Conservation (phyloP, 2,797 vertebrate genomes). For the Rhyacichthys aspro region DNA sequence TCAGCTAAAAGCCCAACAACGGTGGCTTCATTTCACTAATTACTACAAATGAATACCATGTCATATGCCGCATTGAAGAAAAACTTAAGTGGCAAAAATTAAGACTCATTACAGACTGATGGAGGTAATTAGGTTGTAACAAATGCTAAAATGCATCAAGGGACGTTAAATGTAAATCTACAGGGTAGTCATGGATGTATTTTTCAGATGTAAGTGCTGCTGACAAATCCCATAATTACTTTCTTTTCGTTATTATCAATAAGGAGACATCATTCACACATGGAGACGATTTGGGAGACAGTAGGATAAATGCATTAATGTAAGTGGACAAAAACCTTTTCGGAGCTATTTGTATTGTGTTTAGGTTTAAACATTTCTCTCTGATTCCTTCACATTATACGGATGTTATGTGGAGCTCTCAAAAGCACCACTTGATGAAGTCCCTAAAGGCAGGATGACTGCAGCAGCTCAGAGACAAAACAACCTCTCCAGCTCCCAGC, state of each 20-base stretch:
- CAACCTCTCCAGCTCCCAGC: conserved; percentile 43
- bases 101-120: conserved; percentile 25
- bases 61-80: conserved; percentile 24
- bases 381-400: too few relatives aligned
- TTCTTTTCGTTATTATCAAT: too few relatives aligned
- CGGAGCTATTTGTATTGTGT: too few relatives aligned
- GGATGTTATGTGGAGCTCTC: neutral
- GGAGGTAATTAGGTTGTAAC: conserved; percentile 15
- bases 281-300: too few relatives aligned
- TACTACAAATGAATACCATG: conserved; percentile 34
- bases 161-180: conserved; percentile 8
- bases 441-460: neutral
- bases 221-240: too few relatives aligned
- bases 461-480: conserved; percentile 38
- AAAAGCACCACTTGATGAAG: too few relatives aligned
- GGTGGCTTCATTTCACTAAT: conserved; percentile 39
- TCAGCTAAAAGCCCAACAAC: conserved; percentile 41
- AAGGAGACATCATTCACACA: too few relatives aligned
- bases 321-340: too few relatives aligned
- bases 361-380: too few relatives aligned
- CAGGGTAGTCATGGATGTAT: neutral
- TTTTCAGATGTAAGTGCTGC: neutral
- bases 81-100: conserved; percentile 23
- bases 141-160: neutral
- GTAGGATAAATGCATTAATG: too few relatives aligned